A percentile compares a stretch with the other conserved stretches of the same genome.
Evolutionary conservation across 2,888 invertebrate genomes (phyloP).

Genomic region (Thecophora atra): DNA sequence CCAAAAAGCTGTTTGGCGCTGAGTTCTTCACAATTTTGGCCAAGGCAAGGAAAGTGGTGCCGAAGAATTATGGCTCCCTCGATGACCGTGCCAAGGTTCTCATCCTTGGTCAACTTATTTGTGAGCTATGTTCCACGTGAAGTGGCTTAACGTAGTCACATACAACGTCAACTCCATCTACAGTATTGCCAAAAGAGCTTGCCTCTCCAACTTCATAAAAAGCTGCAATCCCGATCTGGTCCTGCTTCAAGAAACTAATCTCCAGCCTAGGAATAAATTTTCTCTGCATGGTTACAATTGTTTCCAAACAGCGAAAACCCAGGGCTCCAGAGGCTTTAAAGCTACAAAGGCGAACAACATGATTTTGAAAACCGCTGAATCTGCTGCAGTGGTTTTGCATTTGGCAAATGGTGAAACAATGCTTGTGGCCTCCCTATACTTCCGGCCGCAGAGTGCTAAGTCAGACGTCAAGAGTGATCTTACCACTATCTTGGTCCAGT

Average conservation of each 20-base stretch:
- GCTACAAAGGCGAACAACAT: not conserved
- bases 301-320: not conserved
- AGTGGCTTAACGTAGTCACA: not conserved
- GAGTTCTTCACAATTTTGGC: not conserved
- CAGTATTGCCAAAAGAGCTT: not conserved
- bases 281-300: not conserved
- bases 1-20: not conserved
- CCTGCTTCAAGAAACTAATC: not conserved
- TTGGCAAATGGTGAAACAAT: not conserved
- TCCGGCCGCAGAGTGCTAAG: not conserved
- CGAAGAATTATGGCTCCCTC: not conserved
- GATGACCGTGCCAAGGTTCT: not conserved
- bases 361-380: not conserved
- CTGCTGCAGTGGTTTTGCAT: not conserved
- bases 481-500: not conserved
- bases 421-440: not conserved
- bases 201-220: not conserved
- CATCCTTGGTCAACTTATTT: not conserved
- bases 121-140: too few relatives aligned
- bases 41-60: not conserved
- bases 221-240: not conserved
- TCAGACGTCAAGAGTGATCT: not conserved
- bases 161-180: constrained; percentile 14
- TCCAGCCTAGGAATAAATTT: not conserved
- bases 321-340: not conserved